Evolutionary conservation across 2,113 vertebrate genomes (phyloP).

Genomic region (Pachycephala philippinensis): DNA sequence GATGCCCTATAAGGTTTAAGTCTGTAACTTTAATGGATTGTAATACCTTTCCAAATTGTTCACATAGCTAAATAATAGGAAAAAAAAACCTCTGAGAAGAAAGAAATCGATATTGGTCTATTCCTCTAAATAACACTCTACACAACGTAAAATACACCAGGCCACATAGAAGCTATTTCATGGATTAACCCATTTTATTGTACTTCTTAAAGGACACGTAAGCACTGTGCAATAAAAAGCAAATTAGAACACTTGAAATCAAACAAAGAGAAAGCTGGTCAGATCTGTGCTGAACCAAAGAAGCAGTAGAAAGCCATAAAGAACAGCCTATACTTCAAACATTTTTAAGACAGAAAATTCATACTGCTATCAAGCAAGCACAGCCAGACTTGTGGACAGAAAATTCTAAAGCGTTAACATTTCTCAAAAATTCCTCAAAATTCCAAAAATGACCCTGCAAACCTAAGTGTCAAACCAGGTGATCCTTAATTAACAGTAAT

Average conservation of each 20-base stretch:
- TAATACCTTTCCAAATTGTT: slow-evolving; percentile 26
- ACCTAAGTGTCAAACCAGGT: not conserved
- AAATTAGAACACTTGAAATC: slow-evolving; percentile 21
- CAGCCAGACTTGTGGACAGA: not conserved
- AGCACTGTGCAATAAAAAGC: slow-evolving; percentile 9
- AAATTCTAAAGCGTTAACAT: not conserved
- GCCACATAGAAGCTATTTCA: slow-evolving; percentile 25
- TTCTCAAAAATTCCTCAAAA: not conserved
- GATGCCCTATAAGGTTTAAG: slow-evolving; percentile 6
- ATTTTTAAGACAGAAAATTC: not conserved
- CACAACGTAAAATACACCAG: slow-evolving; percentile 2
- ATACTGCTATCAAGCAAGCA: not conserved
- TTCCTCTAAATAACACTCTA: slow-evolving; percentile 41
- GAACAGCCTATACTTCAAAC: not conserved
- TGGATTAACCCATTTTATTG: slow-evolving; percentile 26
- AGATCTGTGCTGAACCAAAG: not conserved
- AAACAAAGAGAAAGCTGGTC: slow-evolving; percentile 19
- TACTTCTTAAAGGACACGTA: not conserved
- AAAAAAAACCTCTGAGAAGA: not conserved
- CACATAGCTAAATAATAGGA: not conserved
- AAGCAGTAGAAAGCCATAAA: not conserved
- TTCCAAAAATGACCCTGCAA: not conserved
- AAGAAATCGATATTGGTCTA: slow-evolving; percentile 17
- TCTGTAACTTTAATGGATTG: slow-evolving; percentile 45
- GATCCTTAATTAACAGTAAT: not conserved